Conservation (phyloP, 2,797 vertebrate genomes). For the Mastacembelus armatus region DNA sequence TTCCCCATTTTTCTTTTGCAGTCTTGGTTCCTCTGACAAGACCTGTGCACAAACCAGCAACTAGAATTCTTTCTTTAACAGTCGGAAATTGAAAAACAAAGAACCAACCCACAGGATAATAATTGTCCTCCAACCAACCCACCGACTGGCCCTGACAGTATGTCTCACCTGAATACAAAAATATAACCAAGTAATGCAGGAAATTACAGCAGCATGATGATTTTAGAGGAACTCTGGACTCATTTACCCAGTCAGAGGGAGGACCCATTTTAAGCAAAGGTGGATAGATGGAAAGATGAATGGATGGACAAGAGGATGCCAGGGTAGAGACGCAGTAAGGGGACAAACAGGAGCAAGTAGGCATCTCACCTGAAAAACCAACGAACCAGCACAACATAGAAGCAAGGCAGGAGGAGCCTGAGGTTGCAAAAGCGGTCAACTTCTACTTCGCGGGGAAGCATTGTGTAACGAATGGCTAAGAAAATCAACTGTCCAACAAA, state of each 20-base stretch:
- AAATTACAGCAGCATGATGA: constrained; percentile 63
- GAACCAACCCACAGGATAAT: constrained; percentile 71
- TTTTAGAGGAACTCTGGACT: constrained; percentile 78
- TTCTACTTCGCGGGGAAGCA: constrained; percentile 46
- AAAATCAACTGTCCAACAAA: constrained; percentile 66
- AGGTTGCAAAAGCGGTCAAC: constrained; percentile 49
- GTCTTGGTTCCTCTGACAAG: constrained; percentile 99
- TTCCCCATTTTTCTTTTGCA: constrained; percentile 74
- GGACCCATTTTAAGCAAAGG: constrained; percentile 62
- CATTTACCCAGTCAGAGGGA: constrained; percentile 67
- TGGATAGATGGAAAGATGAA: constrained; percentile 58
- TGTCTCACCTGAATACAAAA: constrained; percentile 64
- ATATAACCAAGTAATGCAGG: constrained; percentile 68
- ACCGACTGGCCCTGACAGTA: constrained; percentile 66
- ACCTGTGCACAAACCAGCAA: constrained; percentile 85
- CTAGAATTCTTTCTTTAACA: constrained; percentile 83
- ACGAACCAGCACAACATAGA: constrained; percentile 62
- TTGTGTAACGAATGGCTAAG: constrained; percentile 47
- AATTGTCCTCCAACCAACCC: constrained; percentile 69
- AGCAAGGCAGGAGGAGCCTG: constrained; percentile 61
- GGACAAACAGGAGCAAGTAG: constrained; percentile 59
- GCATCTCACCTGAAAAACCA: constrained; percentile 63
- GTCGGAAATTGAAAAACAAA: constrained; percentile 77
- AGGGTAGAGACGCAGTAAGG: constrained; percentile 43
- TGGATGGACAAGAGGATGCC: constrained; percentile 64